phyloP scores from a whole-genome alignment of 2,113 vertebrate species.

The Bothrops jararaca region DNA sequence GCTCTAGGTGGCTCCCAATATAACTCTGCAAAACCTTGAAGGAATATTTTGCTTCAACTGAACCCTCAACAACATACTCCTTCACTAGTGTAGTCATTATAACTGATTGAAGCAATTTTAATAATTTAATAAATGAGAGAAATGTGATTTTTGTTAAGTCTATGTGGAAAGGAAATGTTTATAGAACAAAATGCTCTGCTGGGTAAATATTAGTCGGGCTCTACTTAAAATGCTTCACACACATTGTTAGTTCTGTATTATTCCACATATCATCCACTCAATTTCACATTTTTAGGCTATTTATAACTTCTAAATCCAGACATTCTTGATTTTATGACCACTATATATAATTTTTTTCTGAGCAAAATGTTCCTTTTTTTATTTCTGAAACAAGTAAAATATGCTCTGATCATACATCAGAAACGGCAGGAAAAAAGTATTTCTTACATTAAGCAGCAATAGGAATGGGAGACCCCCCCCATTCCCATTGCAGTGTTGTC shows the following conservation, averaged over 20 bases:
- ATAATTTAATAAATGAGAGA: background rate
- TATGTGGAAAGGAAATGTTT: background rate
- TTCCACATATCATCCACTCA: background rate
- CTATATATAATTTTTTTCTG: background rate
- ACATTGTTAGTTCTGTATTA: rapidly evolving
- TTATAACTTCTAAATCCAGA: rapidly evolving
- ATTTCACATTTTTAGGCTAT: rapidly evolving
- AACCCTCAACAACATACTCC: background rate
- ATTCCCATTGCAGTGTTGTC: slow-evolving; percentile 5
- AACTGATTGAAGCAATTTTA: background rate
- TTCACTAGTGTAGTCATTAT: background rate
- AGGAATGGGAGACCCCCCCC: background rate
- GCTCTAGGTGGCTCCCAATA: background rate
- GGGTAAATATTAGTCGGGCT: background rate
- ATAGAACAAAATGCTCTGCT: background rate
- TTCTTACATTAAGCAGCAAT: rapidly evolving
- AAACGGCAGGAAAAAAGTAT: background rate
- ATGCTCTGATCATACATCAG: background rate
- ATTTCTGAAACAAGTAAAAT: background rate
- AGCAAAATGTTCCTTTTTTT: rapidly evolving
- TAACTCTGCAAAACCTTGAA: background rate
- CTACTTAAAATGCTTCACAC: background rate
- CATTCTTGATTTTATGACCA: background rate
- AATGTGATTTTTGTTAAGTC: background rate
- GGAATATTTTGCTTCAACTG: background rate